Conservation (phyloP, 2,888 invertebrate species). For the Flexamia atlantica region DNA sequence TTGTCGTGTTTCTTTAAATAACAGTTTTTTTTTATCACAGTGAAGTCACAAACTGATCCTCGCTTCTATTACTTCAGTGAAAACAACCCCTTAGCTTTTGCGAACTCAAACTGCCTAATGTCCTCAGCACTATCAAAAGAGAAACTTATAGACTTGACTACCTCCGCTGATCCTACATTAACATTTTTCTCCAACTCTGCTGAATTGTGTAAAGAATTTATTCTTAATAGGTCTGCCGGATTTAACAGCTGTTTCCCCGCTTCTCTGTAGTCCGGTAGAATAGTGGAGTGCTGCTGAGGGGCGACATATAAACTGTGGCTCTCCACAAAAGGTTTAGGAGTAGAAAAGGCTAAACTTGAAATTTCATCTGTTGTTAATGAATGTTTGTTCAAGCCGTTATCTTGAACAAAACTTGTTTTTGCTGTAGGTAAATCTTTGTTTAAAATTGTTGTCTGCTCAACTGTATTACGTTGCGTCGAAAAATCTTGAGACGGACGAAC, state of each 20-base stretch:
- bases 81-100: constrained; percentile 16
- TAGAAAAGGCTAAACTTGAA: constrained; percentile 15
- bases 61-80: background rate
- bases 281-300: background rate
- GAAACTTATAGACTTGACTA: constrained; percentile 27
- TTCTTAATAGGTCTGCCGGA: constrained; percentile 6
- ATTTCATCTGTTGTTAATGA: background rate
- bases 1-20: too few relatives aligned
- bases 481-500: background rate
- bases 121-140: constrained; percentile 11
- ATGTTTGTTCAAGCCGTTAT: background rate
- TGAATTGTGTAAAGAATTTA: constrained; percentile 3
- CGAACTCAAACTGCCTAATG: background rate
- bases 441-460: background rate
- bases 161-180: background rate
- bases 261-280: background rate
- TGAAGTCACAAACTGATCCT: background rate
- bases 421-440: background rate
- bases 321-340: constrained; percentile 24
- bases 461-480: background rate
- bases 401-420: background rate
- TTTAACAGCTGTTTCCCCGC: background rate
- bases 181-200: background rate
- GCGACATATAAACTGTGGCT: background rate
- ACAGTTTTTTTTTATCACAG: background rate